Evolutionary conservation across 2,113 vertebrate genomes (phyloP).

Genomic region (Oreochromis aureus): DNA sequence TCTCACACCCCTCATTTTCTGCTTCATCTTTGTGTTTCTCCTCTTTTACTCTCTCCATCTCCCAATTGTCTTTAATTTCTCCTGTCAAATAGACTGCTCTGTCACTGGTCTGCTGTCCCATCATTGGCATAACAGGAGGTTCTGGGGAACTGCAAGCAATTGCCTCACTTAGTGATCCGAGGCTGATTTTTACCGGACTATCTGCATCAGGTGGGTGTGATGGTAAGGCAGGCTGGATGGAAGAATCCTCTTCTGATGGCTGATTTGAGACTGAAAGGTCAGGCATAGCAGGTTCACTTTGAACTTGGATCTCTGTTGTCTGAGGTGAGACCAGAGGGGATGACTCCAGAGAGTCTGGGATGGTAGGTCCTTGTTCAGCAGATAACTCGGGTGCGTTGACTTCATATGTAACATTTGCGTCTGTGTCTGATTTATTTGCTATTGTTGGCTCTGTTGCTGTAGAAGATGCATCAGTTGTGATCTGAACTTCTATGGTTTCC

Average conservation of each 20-base stretch:
- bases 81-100: constrained; percentile 51
- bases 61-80: constrained; percentile 30
- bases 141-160: background rate
- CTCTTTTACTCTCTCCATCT: constrained; percentile 1
- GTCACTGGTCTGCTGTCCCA: constrained; percentile 11
- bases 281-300: background rate
- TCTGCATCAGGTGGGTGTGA: background rate
- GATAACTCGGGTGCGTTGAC: background rate
- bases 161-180: constrained; percentile 10
- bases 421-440: background rate
- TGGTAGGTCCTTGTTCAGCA: background rate
- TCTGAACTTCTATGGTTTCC: background rate
- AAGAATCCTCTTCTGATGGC: background rate
- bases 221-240: background rate
- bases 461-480: background rate
- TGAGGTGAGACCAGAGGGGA: background rate
- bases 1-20: background rate
- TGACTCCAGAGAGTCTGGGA: background rate
- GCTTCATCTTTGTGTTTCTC: background rate
- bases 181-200: constrained; percentile 3
- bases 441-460: background rate
- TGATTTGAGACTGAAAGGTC: background rate
- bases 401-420: background rate
- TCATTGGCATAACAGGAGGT: background rate
- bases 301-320: background rate